Conservation (phyloP, 2,113 vertebrate genomes). For the Eupsittula cactorum region DNA sequence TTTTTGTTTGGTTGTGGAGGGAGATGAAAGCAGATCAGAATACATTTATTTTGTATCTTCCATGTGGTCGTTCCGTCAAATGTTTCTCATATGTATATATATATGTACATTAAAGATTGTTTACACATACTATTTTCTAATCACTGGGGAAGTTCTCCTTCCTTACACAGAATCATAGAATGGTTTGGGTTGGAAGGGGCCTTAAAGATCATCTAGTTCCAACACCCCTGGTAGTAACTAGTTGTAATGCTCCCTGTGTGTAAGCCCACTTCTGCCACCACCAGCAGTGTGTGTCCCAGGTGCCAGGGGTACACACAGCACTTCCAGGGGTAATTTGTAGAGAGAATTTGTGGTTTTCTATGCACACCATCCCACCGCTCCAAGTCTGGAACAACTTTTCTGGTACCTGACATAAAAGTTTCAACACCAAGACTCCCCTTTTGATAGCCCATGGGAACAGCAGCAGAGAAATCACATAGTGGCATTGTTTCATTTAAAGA, state of each 20-base stretch:
- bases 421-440: not conserved
- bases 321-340: not conserved
- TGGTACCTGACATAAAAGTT: not conserved
- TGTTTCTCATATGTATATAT: not conserved
- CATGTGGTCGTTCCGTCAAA: not conserved
- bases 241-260: not conserved
- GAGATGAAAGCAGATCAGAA: not conserved
- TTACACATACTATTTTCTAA: not conserved
- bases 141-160: not conserved
- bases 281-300: not conserved
- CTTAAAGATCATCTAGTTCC: not conserved
- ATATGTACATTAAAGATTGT: not conserved
- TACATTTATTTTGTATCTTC: not conserved
- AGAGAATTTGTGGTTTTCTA: not conserved
- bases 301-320: not conserved
- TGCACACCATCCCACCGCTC: accelerated
- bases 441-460: not conserved
- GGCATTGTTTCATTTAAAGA: not conserved
- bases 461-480: not conserved
- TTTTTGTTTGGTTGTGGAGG: not conserved
- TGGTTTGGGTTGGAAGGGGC: not conserved
- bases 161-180: not conserved
- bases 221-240: not conserved
- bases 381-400: not conserved
- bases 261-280: not conserved